These are phyloP conservation scores for Diabrotica virgifera DNA, from an alignment of 1,140 invertebrate genomes.

Conservation along the genomic window DNA sequence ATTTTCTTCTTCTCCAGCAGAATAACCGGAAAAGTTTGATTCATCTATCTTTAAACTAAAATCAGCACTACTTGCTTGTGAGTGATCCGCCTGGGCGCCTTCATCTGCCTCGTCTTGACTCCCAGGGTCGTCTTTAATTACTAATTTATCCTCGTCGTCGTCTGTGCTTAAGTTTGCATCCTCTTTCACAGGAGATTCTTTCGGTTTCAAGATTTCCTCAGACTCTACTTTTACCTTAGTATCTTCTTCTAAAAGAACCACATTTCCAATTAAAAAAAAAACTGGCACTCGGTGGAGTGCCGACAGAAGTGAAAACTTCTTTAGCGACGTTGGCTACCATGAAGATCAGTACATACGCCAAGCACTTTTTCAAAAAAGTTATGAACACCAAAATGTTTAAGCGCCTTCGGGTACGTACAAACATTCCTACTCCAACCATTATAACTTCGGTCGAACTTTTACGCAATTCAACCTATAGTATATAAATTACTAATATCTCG, in stretches of 20 bases:
- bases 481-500: too few relatives aligned
- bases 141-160: slow-evolving; percentile 44
- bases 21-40: slow-evolving; percentile 42
- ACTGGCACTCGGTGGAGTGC: too few relatives aligned
- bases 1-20: slow-evolving; percentile 52
- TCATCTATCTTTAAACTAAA: slow-evolving; percentile 58
- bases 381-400: too few relatives aligned
- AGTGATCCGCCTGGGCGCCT: slow-evolving; percentile 44
- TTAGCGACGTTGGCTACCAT: too few relatives aligned
- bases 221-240: not conserved
- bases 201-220: not conserved
- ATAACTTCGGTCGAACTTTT: too few relatives aligned
- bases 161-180: slow-evolving; percentile 30
- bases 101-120: slow-evolving; percentile 40
- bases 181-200: slow-evolving; percentile 6
- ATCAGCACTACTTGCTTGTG: slow-evolving; percentile 62
- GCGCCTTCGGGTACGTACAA: too few relatives aligned
- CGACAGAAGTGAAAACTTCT: too few relatives aligned
- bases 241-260: not conserved
- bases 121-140: slow-evolving; percentile 42
- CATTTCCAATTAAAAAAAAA: too few relatives aligned
- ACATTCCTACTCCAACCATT: too few relatives aligned
- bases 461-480: too few relatives aligned
- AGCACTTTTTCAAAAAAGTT: too few relatives aligned
- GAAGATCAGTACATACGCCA: too few relatives aligned